Conservation (phyloP, 2,888 invertebrate genomes). For the Drosophila cracens region DNA sequence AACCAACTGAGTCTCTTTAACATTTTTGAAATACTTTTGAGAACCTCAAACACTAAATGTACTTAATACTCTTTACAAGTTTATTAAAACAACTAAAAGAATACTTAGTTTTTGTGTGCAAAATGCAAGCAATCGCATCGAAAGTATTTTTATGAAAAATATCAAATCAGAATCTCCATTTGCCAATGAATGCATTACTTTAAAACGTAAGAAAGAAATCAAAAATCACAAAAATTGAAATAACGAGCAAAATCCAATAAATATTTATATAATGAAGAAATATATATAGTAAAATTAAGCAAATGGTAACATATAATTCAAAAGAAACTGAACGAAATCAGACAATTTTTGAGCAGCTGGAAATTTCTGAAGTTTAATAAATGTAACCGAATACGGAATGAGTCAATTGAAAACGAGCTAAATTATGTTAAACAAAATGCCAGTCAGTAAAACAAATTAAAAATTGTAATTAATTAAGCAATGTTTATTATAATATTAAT, state of each 20-base stretch:
- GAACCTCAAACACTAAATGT: slow-evolving; percentile 21
- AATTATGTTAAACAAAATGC: slow-evolving; percentile 30
- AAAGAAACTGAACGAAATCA: not conserved
- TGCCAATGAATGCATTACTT: slow-evolving; percentile 57
- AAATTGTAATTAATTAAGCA: slow-evolving; percentile 43
- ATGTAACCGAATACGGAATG: slow-evolving; percentile 24
- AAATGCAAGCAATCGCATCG: slow-evolving; percentile 1
- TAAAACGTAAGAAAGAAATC: slow-evolving; percentile 3
- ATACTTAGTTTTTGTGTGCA: not conserved
- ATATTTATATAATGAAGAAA: slow-evolving; percentile 14
- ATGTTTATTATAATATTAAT: slow-evolving; percentile 43
- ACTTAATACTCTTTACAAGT: slow-evolving; percentile 31
- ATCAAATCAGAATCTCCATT: slow-evolving; percentile 57
- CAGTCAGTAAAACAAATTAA: slow-evolving; percentile 49
- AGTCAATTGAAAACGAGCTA: slow-evolving; percentile 70
- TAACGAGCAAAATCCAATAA: slow-evolving; percentile 6
- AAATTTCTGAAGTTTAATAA: slow-evolving; percentile 16
- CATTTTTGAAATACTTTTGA: slow-evolving; percentile 39
- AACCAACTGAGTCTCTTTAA: slow-evolving; percentile 17
- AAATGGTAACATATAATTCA: slow-evolving; percentile 8
- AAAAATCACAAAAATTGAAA: slow-evolving; percentile 1
- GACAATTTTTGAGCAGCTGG: not conserved
- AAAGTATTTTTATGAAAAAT: slow-evolving; percentile 11
- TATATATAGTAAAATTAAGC: not conserved
- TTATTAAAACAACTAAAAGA: slow-evolving; percentile 1